Percentiles rank a stretch among this genome's conserved stretches.
Conservation (phyloP, 2,797 vertebrate genomes). For the Scomberomorus guttatus region DNA sequence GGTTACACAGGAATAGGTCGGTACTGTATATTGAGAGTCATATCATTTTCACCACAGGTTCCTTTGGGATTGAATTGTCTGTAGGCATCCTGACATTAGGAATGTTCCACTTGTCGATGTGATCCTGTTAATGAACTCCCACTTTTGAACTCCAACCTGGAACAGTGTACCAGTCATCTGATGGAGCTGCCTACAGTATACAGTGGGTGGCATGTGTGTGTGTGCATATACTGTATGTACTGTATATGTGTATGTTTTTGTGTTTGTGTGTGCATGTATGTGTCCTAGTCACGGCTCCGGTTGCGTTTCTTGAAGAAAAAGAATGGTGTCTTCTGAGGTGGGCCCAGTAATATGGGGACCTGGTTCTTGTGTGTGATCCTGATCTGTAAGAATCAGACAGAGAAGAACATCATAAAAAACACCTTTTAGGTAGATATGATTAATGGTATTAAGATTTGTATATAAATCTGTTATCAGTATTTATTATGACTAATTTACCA, state of each 20-base stretch:
- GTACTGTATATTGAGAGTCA: slow-evolving; percentile 51
- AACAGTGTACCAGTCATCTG: slow-evolving; percentile 32
- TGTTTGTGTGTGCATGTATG: neutral
- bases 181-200: slow-evolving; percentile 46
- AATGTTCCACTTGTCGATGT: slow-evolving; percentile 33
- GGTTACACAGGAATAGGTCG: slow-evolving; percentile 75
- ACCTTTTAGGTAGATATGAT: neutral
- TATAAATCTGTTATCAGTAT: neutral
- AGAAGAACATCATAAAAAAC: neutral
- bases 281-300: slow-evolving; percentile 88
- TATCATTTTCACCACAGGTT: slow-evolving; percentile 38
- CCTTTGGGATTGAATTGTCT: slow-evolving; percentile 31
- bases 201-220: slow-evolving; percentile 21
- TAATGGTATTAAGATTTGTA: neutral
- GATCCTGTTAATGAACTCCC: slow-evolving; percentile 20
- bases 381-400: slow-evolving; percentile 82
- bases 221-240: slow-evolving; percentile 20
- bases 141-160: slow-evolving; percentile 22
- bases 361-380: slow-evolving; percentile 97
- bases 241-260: slow-evolving; percentile 22
- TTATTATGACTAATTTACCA: slow-evolving; percentile 20
- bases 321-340: slow-evolving; percentile 94
- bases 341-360: slow-evolving; percentile 93
- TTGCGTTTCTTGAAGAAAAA: slow-evolving; percentile 93
- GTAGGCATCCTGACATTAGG: slow-evolving; percentile 23